phyloP scores from a whole-genome alignment of 2,888 invertebrate genomes.

The Ellobium chinense region DNA sequence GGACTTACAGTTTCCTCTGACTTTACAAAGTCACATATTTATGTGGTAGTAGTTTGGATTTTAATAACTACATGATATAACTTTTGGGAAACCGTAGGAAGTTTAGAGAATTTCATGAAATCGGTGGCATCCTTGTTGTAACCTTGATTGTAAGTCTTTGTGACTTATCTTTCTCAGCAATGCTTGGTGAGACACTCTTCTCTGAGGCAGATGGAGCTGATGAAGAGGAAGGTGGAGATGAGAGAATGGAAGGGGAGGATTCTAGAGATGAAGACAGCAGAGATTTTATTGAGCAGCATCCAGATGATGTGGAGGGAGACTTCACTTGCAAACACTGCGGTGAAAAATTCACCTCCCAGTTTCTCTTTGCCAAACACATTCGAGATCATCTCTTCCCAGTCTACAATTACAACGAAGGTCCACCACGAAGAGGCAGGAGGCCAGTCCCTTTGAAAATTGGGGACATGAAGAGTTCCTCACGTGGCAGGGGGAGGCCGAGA shows the following conservation, averaged over 20 bases:
- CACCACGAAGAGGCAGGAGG: slow-evolving; percentile 41
- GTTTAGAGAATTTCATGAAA: too few relatives aligned
- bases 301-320: slow-evolving; percentile 46
- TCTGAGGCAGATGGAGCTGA: slow-evolving; percentile 18
- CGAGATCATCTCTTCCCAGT: slow-evolving; percentile 58
- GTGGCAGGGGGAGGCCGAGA: slow-evolving; percentile 17
- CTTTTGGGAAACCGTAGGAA: too few relatives aligned
- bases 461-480: slow-evolving; percentile 16
- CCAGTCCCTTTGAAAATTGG: slow-evolving; percentile 35
- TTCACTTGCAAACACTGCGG: slow-evolving; percentile 62
- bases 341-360: slow-evolving; percentile 55
- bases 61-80: too few relatives aligned
- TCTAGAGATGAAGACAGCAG: slow-evolving; percentile 27
- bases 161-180: slow-evolving; percentile 46
- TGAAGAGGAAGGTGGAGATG: neutral
- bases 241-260: slow-evolving; percentile 16
- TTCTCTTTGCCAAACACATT: slow-evolving; percentile 63
- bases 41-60: too few relatives aligned
- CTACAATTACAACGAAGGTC: slow-evolving; percentile 40
- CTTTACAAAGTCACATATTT: too few relatives aligned
- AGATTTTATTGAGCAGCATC: slow-evolving; percentile 26
- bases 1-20: too few relatives aligned
- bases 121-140: too few relatives aligned
- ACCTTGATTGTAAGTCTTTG: too few relatives aligned
- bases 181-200: slow-evolving; percentile 54